A percentile compares a stretch with the other conserved stretches of the same genome.
phyloP scores from a whole-genome alignment of 1,140 invertebrate genomes.

The Doryteuthis pealeii region DNA sequence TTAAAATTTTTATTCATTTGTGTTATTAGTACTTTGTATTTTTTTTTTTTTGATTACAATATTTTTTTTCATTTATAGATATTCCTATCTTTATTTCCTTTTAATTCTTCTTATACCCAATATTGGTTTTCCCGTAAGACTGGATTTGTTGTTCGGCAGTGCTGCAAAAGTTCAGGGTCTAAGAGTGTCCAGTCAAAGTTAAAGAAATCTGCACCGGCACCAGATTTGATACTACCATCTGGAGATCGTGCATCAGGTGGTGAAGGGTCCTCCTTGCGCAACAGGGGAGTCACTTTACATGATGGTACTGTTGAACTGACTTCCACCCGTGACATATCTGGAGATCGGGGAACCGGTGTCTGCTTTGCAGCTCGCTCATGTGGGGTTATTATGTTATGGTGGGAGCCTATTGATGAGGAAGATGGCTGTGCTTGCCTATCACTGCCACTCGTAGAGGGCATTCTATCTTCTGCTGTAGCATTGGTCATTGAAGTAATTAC shows the following conservation, averaged over 20 bases:
- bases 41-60: no score
- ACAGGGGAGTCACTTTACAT: conserved; percentile 46
- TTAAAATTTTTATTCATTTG: no score
- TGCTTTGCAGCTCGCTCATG: not conserved
- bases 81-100: not conserved
- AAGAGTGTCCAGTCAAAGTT: conserved; percentile 40
- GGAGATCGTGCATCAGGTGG: conserved; percentile 18
- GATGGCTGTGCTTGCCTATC: not conserved
- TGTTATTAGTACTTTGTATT: no score
- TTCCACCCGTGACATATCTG: conserved; percentile 37
- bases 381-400: not conserved
- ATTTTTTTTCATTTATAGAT: not conserved
- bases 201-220: conserved; percentile 38
- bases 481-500: not conserved
- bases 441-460: not conserved
- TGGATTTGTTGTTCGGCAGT: conserved; percentile 43
- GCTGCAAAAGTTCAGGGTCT: conserved; percentile 49
- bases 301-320: conserved; percentile 43
- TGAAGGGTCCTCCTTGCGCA: conserved; percentile 22
- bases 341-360: conserved; percentile 30
- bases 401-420: not conserved
- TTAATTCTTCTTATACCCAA: conserved; percentile 36
- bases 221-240: conserved; percentile 26
- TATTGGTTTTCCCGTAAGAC: conserved; percentile 48
- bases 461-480: not conserved